Evolutionary conservation across 2,113 vertebrate genomes (phyloP).

Genomic region (Trematocara nigrifrons): DNA sequence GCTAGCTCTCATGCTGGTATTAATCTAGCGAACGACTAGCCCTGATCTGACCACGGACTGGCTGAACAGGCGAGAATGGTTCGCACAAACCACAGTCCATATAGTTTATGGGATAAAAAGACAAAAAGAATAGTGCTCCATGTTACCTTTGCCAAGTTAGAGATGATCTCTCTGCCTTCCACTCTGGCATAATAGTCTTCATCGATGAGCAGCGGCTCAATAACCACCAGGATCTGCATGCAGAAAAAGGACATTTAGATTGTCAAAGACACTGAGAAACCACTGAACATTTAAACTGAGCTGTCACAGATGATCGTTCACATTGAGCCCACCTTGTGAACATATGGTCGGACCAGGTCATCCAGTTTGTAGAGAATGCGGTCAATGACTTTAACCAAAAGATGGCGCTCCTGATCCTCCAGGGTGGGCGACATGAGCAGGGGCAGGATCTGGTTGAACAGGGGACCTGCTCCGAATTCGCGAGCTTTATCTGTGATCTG

Average conservation of each 20-base stretch:
- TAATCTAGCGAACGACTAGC: conserved; percentile 61
- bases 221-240: conserved; percentile 93
- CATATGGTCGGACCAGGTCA: conserved; percentile 94
- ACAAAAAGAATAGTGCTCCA: not conserved
- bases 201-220: conserved; percentile 96
- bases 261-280: not conserved
- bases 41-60: conserved; percentile 51
- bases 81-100: conserved; percentile 7
- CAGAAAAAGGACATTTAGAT: not conserved
- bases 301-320: too few relatives aligned
- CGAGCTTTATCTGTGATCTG: conserved; percentile 98
- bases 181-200: conserved; percentile 99
- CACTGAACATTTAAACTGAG: not conserved
- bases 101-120: not conserved
- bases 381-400: conserved; percentile 98
- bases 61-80: conserved; percentile 61
- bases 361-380: conserved; percentile 98
- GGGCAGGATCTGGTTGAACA: conserved; percentile 98
- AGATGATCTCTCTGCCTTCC: conserved; percentile 98
- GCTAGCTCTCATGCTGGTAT: conserved; percentile 58
- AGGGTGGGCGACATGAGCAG: conserved; percentile 96
- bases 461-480: conserved; percentile 92
- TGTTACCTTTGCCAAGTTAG: conserved; percentile 95
- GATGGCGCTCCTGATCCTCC: conserved; percentile 96
- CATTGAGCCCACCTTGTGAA: conserved; percentile 84